Conservation (phyloP, 2,888 invertebrate genomes). For the Pristionchus exspectatus region DNA sequence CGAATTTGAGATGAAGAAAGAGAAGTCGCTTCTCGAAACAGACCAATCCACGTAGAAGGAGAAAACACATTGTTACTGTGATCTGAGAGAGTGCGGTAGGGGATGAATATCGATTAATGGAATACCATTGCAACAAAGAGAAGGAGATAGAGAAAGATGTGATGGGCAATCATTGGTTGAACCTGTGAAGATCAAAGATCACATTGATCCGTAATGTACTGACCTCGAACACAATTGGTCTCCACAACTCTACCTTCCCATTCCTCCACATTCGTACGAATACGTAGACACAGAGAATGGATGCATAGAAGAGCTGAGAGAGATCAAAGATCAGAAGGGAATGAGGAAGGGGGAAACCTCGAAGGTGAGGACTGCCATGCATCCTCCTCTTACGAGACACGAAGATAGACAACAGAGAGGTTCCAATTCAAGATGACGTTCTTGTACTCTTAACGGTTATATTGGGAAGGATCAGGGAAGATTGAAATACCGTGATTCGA, state of each 20-base stretch:
- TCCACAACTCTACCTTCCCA: constrained; percentile 46
- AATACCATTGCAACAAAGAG: constrained; percentile 62
- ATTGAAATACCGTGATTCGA: constrained; percentile 8
- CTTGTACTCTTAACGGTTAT: constrained; percentile 70
- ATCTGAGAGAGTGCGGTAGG: constrained; percentile 52
- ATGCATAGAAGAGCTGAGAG: constrained; percentile 49
- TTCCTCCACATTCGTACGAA: constrained; percentile 54
- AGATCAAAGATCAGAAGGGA: constrained; percentile 34
- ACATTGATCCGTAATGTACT: background rate
- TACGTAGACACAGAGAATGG: constrained; percentile 38
- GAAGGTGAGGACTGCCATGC: constrained; percentile 73
- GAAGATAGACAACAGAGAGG: constrained; percentile 77
- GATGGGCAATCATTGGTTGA: constrained; percentile 62
- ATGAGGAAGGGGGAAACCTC: constrained; percentile 58
- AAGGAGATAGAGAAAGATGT: constrained; percentile 62
- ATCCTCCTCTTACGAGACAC: constrained; percentile 76
- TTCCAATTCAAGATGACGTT: constrained; percentile 75
- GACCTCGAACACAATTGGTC: background rate
- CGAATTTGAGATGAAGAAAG: constrained; percentile 66
- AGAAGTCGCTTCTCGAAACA: constrained; percentile 64
- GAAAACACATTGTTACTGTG: constrained; percentile 59
- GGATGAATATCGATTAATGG: background rate
- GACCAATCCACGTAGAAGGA: constrained; percentile 62
- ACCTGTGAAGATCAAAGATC: background rate
- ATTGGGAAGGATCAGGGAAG: background rate